These are phyloP conservation scores for Pteropus alecto DNA, from an alignment of 2,113 vertebrate genomes.

Conservation along the genomic window DNA sequence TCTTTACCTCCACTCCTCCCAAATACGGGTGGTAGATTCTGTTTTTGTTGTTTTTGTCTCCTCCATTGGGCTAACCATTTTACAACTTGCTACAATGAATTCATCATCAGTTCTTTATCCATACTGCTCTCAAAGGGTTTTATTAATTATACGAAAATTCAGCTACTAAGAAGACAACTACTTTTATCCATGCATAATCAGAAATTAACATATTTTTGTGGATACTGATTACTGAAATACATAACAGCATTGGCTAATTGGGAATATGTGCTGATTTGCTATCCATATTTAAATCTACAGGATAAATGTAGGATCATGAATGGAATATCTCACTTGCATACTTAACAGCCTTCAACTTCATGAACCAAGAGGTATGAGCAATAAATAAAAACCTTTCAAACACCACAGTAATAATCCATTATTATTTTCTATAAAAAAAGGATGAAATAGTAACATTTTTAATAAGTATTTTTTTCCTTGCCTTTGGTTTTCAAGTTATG, in stretches of 20 bases:
- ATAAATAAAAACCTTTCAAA: constrained; percentile 23
- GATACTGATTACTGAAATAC: not conserved
- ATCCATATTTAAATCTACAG: constrained; percentile 23
- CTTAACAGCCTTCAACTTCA: not conserved
- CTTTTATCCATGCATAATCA: not conserved
- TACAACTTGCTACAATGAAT: not conserved
- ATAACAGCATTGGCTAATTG: not conserved
- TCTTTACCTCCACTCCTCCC: not conserved
- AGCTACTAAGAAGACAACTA: not conserved
- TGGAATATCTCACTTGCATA: constrained; percentile 12
- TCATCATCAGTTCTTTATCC: not conserved
- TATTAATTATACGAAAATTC: constrained; percentile 15
- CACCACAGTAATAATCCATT: not conserved
- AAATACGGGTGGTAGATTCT: not conserved
- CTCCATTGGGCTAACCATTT: not conserved
- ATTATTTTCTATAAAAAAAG: not conserved
- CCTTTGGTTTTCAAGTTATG: not conserved
- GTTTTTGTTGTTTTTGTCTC: not conserved
- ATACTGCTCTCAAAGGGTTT: not conserved
- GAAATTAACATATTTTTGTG: constrained; percentile 2
- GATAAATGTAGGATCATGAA: not conserved
- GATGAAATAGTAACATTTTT: not conserved
- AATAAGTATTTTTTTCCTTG: not conserved
- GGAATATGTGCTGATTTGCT: not conserved
- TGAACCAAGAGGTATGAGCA: not conserved